Base-by-base conservation (phyloP, 2,888 invertebrate genomes). In the Celastrina argiolus region DNA sequence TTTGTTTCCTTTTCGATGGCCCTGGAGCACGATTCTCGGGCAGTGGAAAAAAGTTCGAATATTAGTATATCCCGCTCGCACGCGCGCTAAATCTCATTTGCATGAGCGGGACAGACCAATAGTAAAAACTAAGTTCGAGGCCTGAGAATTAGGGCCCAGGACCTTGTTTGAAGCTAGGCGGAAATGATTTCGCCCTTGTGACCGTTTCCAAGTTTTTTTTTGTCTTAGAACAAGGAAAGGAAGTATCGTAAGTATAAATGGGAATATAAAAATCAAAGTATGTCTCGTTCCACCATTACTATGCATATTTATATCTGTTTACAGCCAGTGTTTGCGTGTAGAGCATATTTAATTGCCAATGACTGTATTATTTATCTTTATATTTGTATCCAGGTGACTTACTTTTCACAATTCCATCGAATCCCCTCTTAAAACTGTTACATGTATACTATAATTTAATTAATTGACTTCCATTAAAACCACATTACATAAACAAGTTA, bases 271-370 rank as follows among this genome's bases (percentile, higher is more conserved):
- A 70, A 71, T 64, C 68, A 64, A 69, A 64, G 68, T 66, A 45
- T 67, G 70, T 66, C 64, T 63, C 67, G 69, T 56, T 64, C 41
- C 64, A 68, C 65, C 63, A 69, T 70, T 70, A 75, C 73, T 70
- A 69, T 74, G 82, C 80, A 82, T 83, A 76, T 79, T 76, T 81
- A 86, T 84, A 77, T 82, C 79, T 80, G 79, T 74, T 83, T 83
- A 83, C 77, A 74, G 75, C 67, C 67, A 64, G 68, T 22, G 28
- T 69, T 59, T 65, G 71, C 75, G 75, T 74, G 73, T 68, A 66
- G 58, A 67, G 87, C 80, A 86, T 87, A 74, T 73, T 75, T 77
- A 87, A 79, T 56, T 56, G 39, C 10, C 16, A 41, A 18, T 58
- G 65, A 28, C 58, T 3, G 45, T 51, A 51, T 22, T 3, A 14